A percentile compares a stretch with the other conserved stretches of the same genome.
Conservation (phyloP, 2,113 vertebrate genomes). For the Indicator indicator region DNA sequence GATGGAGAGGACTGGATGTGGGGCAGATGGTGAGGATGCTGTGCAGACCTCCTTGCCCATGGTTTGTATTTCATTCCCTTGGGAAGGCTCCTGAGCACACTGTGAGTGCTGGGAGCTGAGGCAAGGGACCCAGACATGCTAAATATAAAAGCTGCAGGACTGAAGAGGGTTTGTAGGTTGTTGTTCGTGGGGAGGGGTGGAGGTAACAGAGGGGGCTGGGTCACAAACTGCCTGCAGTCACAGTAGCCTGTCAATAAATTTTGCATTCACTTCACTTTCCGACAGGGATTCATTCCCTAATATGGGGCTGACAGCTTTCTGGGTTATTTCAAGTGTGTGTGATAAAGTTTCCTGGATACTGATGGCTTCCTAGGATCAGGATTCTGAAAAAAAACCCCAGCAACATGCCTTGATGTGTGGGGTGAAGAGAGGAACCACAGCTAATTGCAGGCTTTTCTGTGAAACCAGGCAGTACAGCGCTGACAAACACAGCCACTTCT, state of each 20-base stretch:
- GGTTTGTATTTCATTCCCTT: background rate
- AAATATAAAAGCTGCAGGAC: conserved; percentile 50
- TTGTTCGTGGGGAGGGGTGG: background rate
- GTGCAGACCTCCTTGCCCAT: background rate
- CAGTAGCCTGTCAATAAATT: conserved; percentile 87
- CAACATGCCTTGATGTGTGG: conserved; percentile 31
- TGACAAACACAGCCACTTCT: background rate
- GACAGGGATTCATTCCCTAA: conserved; percentile 90
- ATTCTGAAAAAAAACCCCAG: conserved; percentile 50
- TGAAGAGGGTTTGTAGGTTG: background rate
- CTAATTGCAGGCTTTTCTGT: background rate
- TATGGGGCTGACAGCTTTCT: conserved; percentile 92
- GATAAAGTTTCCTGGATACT: conserved; percentile 90
- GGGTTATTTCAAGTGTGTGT: conserved; percentile 94
- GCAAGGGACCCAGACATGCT: conserved; percentile 13
- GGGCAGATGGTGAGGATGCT: background rate
- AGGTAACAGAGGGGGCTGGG: conserved; percentile 55
- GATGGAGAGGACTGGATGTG: background rate
- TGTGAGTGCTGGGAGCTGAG: background rate
- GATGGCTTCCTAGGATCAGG: conserved; percentile 68
- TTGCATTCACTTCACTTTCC: conserved; percentile 83
- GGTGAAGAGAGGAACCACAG: background rate
- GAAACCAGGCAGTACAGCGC: background rate
- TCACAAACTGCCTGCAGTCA: conserved; percentile 71
- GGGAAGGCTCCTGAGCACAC: rapidly evolving